Percentiles rank a stretch among this genome's conserved stretches.
Conservation (phyloP, 2,888 invertebrate species). For the Electrophaes corylata region DNA sequence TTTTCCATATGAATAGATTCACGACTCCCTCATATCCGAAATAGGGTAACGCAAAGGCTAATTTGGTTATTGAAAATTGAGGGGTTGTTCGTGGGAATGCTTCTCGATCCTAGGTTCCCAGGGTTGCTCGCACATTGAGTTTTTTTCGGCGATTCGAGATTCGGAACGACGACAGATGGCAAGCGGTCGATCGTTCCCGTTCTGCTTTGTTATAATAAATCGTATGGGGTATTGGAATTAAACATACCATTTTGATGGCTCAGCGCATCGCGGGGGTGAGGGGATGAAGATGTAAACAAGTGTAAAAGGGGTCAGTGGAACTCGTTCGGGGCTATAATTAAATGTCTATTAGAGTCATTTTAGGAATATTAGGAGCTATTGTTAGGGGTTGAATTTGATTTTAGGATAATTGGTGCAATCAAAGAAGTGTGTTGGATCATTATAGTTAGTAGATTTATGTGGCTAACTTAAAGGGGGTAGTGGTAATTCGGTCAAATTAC, state of each 20-base stretch:
- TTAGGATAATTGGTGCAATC: constrained; percentile 64
- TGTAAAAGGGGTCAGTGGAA: constrained; percentile 84
- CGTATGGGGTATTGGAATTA: constrained; percentile 81
- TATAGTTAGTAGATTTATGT: constrained; percentile 51
- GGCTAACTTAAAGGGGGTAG: constrained; percentile 47
- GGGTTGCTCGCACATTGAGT: constrained; percentile 83
- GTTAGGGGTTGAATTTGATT: constrained; percentile 66
- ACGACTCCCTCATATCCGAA: constrained; percentile 83
- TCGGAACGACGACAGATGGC: constrained; percentile 84
- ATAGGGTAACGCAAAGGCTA: constrained; percentile 85
- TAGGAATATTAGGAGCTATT: constrained; percentile 74
- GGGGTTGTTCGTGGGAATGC: constrained; percentile 88
- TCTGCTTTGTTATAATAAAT: constrained; percentile 81
- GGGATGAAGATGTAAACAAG: constrained; percentile 84
- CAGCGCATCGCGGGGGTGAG: constrained; percentile 66
- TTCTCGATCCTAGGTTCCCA: constrained; percentile 86
- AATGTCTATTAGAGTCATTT: constrained; percentile 81
- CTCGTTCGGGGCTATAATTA: constrained; percentile 74
- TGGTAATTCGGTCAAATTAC: constrained; percentile 39
- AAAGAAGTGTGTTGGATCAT: constrained; percentile 55
- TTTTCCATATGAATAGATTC: constrained; percentile 82
- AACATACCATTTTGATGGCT: constrained; percentile 83
- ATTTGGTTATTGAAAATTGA: constrained; percentile 85
- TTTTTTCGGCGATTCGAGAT: constrained; percentile 79
- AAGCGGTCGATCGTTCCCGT: constrained; percentile 79